Percentiles rank a stretch among this genome's conserved stretches.
Conservation (phyloP, 2,888 invertebrate species). For the Dioctria linearis region DNA sequence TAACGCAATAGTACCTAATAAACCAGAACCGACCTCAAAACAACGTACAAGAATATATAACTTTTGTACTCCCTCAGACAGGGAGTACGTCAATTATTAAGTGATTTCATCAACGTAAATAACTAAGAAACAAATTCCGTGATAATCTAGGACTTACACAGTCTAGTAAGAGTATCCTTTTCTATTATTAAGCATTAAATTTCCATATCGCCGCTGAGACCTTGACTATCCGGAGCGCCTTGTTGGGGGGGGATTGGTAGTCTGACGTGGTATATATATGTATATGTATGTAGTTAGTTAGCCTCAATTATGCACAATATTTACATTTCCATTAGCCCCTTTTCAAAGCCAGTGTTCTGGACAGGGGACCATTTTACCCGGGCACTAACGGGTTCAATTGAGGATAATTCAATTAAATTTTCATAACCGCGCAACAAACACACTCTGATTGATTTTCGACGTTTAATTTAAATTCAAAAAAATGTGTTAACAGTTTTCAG, state of each 20-base stretch:
- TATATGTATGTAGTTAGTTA: too few relatives aligned
- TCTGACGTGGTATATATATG: background rate
- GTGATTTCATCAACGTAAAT: slow-evolving; percentile 32
- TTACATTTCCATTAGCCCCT: slow-evolving; percentile 56
- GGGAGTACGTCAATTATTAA: slow-evolving; percentile 13
- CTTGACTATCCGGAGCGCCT: slow-evolving; percentile 33
- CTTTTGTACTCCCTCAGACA: slow-evolving; percentile 29
- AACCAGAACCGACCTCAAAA: slow-evolving; percentile 10
- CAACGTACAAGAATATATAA: background rate
- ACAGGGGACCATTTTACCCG: slow-evolving; percentile 7
- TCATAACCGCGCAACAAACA: slow-evolving; percentile 3
- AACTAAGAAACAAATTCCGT: slow-evolving; percentile 22
- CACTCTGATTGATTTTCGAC: background rate
- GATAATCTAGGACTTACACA: slow-evolving; percentile 31
- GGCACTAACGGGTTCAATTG: slow-evolving; percentile 18
- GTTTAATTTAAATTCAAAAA: too few relatives aligned
- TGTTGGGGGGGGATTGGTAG: background rate
- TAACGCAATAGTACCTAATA: background rate
- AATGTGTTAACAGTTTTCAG: too few relatives aligned
- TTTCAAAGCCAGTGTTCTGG: slow-evolving; percentile 11
- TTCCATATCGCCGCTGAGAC: slow-evolving; percentile 53
- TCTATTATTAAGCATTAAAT: slow-evolving; percentile 55
- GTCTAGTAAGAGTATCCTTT: slow-evolving; percentile 52
- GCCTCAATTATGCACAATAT: slow-evolving; percentile 56
- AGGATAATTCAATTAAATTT: slow-evolving; percentile 27